Evolutionary conservation across 1,140 invertebrate species (phyloP).

Genomic region (Drosophila tsacasi): DNA sequence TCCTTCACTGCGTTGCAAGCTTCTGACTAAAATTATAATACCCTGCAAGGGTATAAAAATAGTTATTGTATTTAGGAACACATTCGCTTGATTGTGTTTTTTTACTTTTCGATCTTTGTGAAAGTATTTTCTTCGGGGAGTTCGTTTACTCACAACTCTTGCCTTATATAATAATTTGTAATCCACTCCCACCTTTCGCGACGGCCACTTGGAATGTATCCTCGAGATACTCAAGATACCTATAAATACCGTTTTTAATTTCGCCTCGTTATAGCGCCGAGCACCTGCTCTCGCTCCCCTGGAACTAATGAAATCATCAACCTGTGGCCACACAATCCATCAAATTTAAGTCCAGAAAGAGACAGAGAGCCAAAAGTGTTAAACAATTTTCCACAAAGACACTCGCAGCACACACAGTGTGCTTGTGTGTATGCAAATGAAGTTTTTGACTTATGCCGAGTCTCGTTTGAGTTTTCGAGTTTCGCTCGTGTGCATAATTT

Average conservation of each 20-base stretch:
- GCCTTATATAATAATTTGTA: constrained; percentile 12
- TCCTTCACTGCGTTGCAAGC: too few species aligned
- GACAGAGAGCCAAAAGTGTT: constrained; percentile 60
- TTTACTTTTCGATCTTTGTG: background rate
- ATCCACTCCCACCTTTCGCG: background rate
- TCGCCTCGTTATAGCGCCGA: constrained; percentile 20
- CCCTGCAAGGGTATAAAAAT: too few species aligned
- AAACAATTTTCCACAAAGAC: constrained; percentile 62
- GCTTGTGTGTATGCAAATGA: constrained; percentile 66
- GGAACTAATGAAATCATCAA: constrained; percentile 72
- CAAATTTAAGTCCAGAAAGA: constrained; percentile 46
- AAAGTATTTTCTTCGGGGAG: background rate
- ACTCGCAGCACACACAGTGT: constrained; percentile 4
- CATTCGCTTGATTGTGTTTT: too few species aligned
- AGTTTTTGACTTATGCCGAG: constrained; percentile 67
- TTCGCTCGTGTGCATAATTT: constrained; percentile 81
- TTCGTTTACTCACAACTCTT: background rate
- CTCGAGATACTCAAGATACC: constrained; percentile 1
- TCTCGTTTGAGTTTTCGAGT: constrained; percentile 39
- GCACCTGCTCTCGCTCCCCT: constrained; percentile 24
- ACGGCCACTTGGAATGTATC: background rate
- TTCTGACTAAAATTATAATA: too few species aligned
- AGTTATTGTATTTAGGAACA: too few species aligned
- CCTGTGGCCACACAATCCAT: constrained; percentile 64
- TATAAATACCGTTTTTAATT: constrained; percentile 21